Evolutionary conservation across 2,888 invertebrate species (phyloP).

Genomic region (Lithophane ornitopus): DNA sequence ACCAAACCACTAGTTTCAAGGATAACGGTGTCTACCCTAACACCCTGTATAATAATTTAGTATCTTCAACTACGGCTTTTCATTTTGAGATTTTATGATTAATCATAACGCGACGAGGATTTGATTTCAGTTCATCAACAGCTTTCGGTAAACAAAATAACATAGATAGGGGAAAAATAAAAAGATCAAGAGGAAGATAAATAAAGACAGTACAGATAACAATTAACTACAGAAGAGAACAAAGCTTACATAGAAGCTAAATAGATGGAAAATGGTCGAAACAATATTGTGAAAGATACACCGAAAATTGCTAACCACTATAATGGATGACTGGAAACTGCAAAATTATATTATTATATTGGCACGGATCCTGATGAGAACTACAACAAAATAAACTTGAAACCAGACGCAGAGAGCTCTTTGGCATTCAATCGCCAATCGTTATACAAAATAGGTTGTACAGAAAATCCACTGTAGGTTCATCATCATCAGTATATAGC

Average conservation of each 20-base stretch:
- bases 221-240: neutral
- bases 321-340: neutral
- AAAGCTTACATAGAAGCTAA: neutral
- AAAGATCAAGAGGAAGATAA: neutral
- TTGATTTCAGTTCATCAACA: neutral
- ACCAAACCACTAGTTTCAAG: too few relatives aligned
- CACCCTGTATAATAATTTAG: too few relatives aligned
- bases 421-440: constrained; percentile 43
- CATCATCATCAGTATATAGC: neutral
- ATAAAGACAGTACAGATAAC: neutral
- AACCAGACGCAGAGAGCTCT: constrained; percentile 19
- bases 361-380: constrained; percentile 46
- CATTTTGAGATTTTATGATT: too few relatives aligned
- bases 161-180: neutral
- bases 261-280: neutral
- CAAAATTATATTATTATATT: constrained; percentile 24
- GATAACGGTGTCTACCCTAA: too few relatives aligned
- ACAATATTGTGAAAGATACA: neutral
- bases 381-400: constrained; percentile 27
- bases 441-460: neutral
- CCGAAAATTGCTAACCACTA: neutral
- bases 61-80: too few relatives aligned
- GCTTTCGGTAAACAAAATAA: neutral
- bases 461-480: constrained; percentile 20
- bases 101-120: too few relatives aligned